These are phyloP conservation scores for Pectinophora gossypiella DNA, from an alignment of 1,140 invertebrate species.

Conservation along the genomic window DNA sequence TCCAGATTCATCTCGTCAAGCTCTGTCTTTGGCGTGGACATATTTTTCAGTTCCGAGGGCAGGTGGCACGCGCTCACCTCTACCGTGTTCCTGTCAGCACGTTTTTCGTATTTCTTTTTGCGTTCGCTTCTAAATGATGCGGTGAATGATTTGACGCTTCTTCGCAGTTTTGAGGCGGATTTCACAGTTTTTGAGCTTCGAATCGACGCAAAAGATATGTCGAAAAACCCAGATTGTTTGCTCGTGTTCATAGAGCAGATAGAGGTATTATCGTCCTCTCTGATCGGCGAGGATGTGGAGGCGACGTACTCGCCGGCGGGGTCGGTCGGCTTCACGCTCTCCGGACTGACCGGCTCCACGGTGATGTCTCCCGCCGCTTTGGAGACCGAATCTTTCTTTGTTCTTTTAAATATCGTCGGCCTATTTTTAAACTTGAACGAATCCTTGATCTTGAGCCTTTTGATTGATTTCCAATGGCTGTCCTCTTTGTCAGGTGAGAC, in stretches of 20 bases:
- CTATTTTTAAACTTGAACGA: slow-evolving; percentile 73
- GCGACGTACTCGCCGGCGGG: slow-evolving; percentile 62
- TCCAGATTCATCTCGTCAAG: slow-evolving; percentile 61
- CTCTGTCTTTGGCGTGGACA: slow-evolving; percentile 60
- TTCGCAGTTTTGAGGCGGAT: slow-evolving; percentile 65
- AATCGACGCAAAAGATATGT: slow-evolving; percentile 70
- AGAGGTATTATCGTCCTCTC: slow-evolving; percentile 68
- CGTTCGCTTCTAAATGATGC: slow-evolving; percentile 72
- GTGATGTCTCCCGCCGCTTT: slow-evolving; percentile 55
- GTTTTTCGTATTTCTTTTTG: slow-evolving; percentile 73
- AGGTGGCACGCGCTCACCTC: slow-evolving; percentile 52
- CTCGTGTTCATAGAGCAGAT: slow-evolving; percentile 70
- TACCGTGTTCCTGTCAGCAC: slow-evolving; percentile 55
- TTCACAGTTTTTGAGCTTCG: slow-evolving; percentile 66
- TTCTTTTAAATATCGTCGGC: slow-evolving; percentile 67
- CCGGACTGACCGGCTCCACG: slow-evolving; percentile 57
- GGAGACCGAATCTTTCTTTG: slow-evolving; percentile 60
- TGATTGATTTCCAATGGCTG: slow-evolving; percentile 71
- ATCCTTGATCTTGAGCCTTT: slow-evolving; percentile 72
- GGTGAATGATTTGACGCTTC: slow-evolving; percentile 71
- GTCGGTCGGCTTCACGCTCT: slow-evolving; percentile 56
- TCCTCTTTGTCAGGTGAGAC: slow-evolving; percentile 66
- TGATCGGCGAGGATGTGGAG: slow-evolving; percentile 65
- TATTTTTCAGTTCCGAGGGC: slow-evolving; percentile 45
- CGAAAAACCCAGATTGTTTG: slow-evolving; percentile 70